phyloP scores from a whole-genome alignment of 1,140 invertebrate species.

The Penaeus chinensis region DNA sequence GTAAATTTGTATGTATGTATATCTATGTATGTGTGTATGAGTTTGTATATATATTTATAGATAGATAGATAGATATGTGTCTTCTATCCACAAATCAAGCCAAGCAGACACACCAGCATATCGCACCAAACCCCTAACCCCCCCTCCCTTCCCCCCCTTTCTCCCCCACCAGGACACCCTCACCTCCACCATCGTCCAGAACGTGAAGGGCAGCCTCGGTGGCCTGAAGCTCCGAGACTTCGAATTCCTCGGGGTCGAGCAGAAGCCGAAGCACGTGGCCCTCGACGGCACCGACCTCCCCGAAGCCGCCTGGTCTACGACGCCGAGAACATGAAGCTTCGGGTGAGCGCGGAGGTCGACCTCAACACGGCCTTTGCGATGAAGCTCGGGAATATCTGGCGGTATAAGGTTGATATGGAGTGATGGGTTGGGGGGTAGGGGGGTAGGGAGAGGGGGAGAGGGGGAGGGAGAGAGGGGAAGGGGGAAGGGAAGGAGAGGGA shows the following conservation, averaged over 20 bases:
- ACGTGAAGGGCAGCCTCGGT: not conserved
- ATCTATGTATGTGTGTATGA: no score
- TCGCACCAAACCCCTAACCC: not conserved
- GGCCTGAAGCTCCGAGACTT: conserved; percentile 24
- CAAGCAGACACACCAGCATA: no score
- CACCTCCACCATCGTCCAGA: not conserved
- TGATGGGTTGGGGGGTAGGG: no score
- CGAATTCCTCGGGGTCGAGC: conserved; percentile 14
- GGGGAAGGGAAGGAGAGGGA: no score
- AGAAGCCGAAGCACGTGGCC: conserved; percentile 14
- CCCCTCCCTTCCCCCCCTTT: no score
- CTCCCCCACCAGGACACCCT: not conserved
- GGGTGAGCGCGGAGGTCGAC: not conserved
- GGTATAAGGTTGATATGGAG: no score
- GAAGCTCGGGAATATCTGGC: conserved; percentile 6
- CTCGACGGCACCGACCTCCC: not conserved
- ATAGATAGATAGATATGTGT: no score
- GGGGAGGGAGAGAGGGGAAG: no score
- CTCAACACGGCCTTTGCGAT: conserved; percentile 10
- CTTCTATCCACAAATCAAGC: no score
- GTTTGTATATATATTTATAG: no score
- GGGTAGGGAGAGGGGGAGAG: no score
- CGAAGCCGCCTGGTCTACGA: not conserved
- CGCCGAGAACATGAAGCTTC: not conserved
- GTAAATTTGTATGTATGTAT: no score